Evolutionary conservation across 2,888 invertebrate species (phyloP).

Genomic region (Ophion ventricosus): DNA sequence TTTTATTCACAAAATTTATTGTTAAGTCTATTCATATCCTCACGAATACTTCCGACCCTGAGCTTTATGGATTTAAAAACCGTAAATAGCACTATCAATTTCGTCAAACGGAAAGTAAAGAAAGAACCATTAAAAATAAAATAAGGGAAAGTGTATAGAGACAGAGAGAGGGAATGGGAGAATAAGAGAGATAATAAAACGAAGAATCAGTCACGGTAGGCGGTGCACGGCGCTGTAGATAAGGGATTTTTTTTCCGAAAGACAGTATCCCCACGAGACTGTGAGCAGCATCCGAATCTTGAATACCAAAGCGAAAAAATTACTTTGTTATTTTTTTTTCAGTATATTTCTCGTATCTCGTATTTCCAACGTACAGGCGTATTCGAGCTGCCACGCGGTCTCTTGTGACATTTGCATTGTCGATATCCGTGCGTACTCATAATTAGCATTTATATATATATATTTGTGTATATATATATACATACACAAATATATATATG

Average conservation of each 20-base stretch:
- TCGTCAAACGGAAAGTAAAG: slow-evolving; percentile 7
- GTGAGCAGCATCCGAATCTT: slow-evolving; percentile 20
- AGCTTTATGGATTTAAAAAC: not conserved
- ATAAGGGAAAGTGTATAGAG: not conserved
- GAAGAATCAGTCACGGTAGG: slow-evolving; percentile 29
- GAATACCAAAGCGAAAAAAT: not conserved
- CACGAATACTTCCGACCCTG: slow-evolving; percentile 16
- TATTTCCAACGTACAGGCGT: slow-evolving; percentile 52
- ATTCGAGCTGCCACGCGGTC: slow-evolving; percentile 36
- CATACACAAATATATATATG: too few relatives aligned
- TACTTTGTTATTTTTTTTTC: slow-evolving; percentile 21
- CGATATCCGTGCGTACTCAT: not conserved
- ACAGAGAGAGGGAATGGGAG: not conserved
- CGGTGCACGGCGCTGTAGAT: slow-evolving; percentile 54
- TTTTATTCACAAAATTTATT: too few relatives aligned
- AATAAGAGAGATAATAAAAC: not conserved
- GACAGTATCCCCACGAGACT: slow-evolving; percentile 34
- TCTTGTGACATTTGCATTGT: slow-evolving; percentile 26
- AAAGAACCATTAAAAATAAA: slow-evolving; percentile 18
- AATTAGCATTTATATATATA: not conserved
- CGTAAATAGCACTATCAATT: not conserved
- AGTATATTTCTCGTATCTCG: slow-evolving; percentile 46
- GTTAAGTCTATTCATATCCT: not conserved
- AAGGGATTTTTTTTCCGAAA: slow-evolving; percentile 48
- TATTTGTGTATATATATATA: too few relatives aligned